These are phyloP conservation scores for Ostrea denselamellosa DNA, from an alignment of 1,140 invertebrate genomes.

Conservation along the genomic window DNA sequence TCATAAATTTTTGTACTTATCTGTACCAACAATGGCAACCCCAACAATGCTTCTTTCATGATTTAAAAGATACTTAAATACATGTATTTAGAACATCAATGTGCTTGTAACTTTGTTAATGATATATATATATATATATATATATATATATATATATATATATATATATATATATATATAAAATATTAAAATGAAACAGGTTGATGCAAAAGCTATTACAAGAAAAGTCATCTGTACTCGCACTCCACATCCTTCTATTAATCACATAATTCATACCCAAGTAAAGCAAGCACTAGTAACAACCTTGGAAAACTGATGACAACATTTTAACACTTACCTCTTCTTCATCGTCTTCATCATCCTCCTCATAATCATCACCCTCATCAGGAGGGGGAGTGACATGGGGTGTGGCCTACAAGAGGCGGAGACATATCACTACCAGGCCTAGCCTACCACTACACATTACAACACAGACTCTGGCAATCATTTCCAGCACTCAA, in stretches of 20 bases:
- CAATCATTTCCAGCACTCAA: not conserved
- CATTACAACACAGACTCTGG: slow-evolving; percentile 16
- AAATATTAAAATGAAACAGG: too few relatives aligned
- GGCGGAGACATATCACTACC: slow-evolving; percentile 36
- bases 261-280: not conserved
- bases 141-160: too few relatives aligned
- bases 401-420: slow-evolving; percentile 51
- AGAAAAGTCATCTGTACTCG: not conserved
- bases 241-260: not conserved
- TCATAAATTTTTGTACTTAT: too few relatives aligned
- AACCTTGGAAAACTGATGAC: not conserved
- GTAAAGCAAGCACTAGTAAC: slow-evolving; percentile 3
- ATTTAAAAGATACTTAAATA: too few relatives aligned
- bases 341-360: slow-evolving; percentile 57
- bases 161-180: too few relatives aligned
- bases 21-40: too few relatives aligned
- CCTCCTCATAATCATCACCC: slow-evolving; percentile 58
- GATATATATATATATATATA: too few relatives aligned
- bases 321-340: slow-evolving; percentile 55
- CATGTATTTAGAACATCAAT: too few relatives aligned
- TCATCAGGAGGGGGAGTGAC: slow-evolving; percentile 53
- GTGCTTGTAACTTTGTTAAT: too few relatives aligned
- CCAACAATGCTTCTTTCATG: too few relatives aligned
- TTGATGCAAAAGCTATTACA: not conserved
- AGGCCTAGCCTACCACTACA: slow-evolving; percentile 37